phyloP scores from a whole-genome alignment of 2,113 vertebrate genomes.

The Chaenocephalus aceratus region DNA sequence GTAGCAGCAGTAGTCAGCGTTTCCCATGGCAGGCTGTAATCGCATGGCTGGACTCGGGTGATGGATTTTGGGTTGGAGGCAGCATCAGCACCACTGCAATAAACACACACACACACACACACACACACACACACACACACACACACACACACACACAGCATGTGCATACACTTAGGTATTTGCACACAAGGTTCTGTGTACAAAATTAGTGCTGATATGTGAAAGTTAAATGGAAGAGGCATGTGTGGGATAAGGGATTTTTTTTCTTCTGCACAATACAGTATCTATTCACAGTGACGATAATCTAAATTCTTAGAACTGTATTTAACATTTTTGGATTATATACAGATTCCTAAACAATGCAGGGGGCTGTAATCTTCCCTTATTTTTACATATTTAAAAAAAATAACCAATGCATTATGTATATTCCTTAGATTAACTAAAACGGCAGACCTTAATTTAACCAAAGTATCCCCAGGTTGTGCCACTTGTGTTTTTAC shows the following conservation, averaged over 20 bases:
- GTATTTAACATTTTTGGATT: conserved; percentile 13
- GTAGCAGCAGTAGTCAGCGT: conserved; percentile 82
- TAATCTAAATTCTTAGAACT: conserved; percentile 21
- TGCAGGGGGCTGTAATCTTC: background rate
- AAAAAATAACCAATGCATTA: conserved; percentile 3
- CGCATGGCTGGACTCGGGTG: conserved; percentile 80
- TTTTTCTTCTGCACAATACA: background rate
- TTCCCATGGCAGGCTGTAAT: conserved; percentile 81
- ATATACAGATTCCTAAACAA: background rate
- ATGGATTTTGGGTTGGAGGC: conserved; percentile 81
- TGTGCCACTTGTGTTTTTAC: background rate
- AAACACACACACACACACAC: conserved; percentile 47
- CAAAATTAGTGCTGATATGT: conserved; percentile 51
- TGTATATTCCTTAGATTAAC: conserved; percentile 28
- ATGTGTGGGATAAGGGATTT: conserved; percentile 19
- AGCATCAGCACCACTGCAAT: conserved; percentile 77
- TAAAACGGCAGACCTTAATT: conserved; percentile 11
- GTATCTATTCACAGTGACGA: conserved; percentile 16
- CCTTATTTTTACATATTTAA: conserved; percentile 9
- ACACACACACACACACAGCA: conserved; percentile 37
- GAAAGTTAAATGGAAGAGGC: conserved; percentile 41
- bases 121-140: conserved; percentile 32
- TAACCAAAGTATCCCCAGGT: background rate
- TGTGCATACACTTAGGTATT: conserved; percentile 44
- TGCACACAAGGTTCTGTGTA: conserved; percentile 55